Evolutionary conservation across 2,797 vertebrate genomes (phyloP).

Genomic region (Tangara arthus): DNA sequence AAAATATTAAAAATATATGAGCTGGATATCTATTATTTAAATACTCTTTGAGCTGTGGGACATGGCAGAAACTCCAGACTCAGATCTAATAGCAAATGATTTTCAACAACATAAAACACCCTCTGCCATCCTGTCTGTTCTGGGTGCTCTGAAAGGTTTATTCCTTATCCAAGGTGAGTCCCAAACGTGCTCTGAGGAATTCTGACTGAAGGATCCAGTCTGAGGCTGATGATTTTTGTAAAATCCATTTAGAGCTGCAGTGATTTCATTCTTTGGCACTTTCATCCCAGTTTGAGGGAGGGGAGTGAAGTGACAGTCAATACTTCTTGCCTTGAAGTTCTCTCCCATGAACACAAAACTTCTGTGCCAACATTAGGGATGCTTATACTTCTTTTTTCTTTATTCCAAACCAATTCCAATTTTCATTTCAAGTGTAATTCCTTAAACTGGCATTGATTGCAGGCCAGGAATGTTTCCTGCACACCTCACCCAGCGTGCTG

Average conservation of each 20-base stretch:
- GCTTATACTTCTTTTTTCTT: background rate
- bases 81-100: background rate
- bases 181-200: background rate
- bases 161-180: background rate
- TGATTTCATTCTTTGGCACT: background rate
- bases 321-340: background rate
- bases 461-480: background rate
- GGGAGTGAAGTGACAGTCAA: background rate
- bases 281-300: background rate
- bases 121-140: background rate
- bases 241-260: background rate
- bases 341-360: background rate
- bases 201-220: background rate
- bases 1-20: background rate
- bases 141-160: background rate
- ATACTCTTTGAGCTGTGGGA: background rate
- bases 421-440: background rate
- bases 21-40: background rate
- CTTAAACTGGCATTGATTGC: background rate
- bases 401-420: background rate
- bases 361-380: background rate
- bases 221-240: background rate
- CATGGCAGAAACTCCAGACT: background rate
- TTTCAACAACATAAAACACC: background rate
- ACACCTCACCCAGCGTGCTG: background rate